Evolutionary conservation across 2,113 vertebrate genomes (phyloP), one percentile per base, ranked within the genome.

Genomic region (Pygoscelis adeliae): DNA sequence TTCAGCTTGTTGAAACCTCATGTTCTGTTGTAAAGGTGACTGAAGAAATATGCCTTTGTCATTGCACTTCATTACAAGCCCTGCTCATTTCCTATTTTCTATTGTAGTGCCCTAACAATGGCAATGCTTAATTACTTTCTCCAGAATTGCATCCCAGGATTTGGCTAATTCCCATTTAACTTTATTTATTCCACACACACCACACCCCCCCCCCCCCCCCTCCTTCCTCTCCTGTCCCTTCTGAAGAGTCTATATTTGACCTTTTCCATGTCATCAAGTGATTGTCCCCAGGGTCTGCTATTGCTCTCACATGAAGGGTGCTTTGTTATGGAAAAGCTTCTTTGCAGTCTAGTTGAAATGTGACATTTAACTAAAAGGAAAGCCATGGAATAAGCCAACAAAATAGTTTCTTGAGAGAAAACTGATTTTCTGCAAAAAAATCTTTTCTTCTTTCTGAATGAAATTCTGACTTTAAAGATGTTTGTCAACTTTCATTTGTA

Each of bases 51-150:
- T 1, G 44, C 55, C 78, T 93, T 86, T 77, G 87, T 71, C 84
- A 55, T 46, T 91, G 78, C 72, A 65, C 66, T 36, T 84, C 49
- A 55, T 61, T 70, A 47, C 36, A 29, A 91, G 67, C 42, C 58
- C 85, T 72, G 67, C 87, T 96, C 84, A 90, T 83, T 97, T 97
- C 96, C 97, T 95, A 47, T 91, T 90, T 77, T 77, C 93, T 90
- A 96, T 97, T 97, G 94, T 95, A 66, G 55, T 93, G 78, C 71
- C 55, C 93, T 86, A 96, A 97, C 96, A 97, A 97, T 97, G 73
- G 89, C 58, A 95, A 36, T 63, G 65, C 50, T 85, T 96, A 90
- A 96, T 96, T 93, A 52, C 59, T 77, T 81, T 86, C 46, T 80
- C 38, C 69, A 65, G 26, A 80, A 47, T 8, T 94, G 87, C 78